Percentiles rank a stretch among this genome's conserved stretches.
phyloP scores from a whole-genome alignment of 2,797 vertebrate species.

The Carduelis carduelis region DNA sequence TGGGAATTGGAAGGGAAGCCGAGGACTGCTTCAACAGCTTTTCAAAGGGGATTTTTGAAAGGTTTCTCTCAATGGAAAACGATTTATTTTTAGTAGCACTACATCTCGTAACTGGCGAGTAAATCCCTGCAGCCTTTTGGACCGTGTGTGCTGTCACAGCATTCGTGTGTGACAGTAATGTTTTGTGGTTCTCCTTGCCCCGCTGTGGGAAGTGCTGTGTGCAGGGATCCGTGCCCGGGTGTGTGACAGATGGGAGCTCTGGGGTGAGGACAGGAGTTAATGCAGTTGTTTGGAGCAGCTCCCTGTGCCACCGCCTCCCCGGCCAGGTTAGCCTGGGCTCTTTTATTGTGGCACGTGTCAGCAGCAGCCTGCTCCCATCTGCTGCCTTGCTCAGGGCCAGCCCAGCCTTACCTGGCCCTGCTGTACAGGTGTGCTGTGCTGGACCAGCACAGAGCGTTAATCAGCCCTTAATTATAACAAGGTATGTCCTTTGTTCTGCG shows the following conservation, averaged over 20 bases:
- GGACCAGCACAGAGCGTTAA: slow-evolving; percentile 68
- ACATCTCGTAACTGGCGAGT: fast-evolving
- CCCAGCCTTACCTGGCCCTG: slow-evolving; percentile 75
- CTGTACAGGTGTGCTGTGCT: slow-evolving; percentile 83
- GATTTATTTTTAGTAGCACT: fast-evolving
- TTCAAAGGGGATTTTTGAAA: background rate
- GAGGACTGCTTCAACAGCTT: background rate
- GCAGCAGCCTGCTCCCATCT: slow-evolving; percentile 83
- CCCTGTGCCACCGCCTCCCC: slow-evolving; percentile 71
- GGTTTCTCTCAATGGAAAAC: fast-evolving
- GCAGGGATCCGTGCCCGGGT: background rate
- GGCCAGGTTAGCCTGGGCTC: slow-evolving; percentile 73
- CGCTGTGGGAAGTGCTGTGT: fast-evolving
- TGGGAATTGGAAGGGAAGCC: background rate
- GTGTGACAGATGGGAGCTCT: slow-evolving; percentile 68
- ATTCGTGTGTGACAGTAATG: fast-evolving
- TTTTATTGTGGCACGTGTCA: slow-evolving; percentile 81
- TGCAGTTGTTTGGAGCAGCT: slow-evolving; percentile 72
- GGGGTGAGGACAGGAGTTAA: slow-evolving; percentile 62
- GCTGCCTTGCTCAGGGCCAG: slow-evolving; percentile 69
- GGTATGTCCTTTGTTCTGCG: slow-evolving; percentile 78
- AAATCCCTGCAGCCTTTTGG: background rate
- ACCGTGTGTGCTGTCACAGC: background rate
- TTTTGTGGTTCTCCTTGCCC: background rate
- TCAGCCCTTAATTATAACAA: slow-evolving; percentile 75